A percentile compares a stretch with the other conserved stretches of the same genome.
phyloP scores from a whole-genome alignment of 2,113 vertebrate species.

The Synodontis membranacea region DNA sequence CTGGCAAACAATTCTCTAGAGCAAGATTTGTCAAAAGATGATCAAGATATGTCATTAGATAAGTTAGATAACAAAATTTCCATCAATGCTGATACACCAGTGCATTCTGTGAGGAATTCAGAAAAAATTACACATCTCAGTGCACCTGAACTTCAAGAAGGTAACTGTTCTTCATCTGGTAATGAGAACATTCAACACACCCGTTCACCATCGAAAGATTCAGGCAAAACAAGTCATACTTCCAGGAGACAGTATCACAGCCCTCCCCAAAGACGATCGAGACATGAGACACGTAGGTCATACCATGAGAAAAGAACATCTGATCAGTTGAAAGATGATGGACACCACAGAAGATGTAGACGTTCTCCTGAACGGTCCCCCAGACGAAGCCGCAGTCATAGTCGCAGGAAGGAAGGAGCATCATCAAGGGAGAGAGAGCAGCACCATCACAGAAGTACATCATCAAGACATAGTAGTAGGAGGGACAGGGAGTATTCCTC shows the following conservation, averaged over 20 bases:
- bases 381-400: conserved; percentile 4
- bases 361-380: conserved; percentile 4
- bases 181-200: neutral
- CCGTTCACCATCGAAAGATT: conserved; percentile 19
- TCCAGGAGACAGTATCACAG: conserved; percentile 2
- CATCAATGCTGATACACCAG: neutral
- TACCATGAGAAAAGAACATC: conserved; percentile 25
- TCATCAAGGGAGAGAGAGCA: conserved; percentile 33
- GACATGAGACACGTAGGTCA: conserved; percentile 32
- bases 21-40: neutral
- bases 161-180: conserved; percentile 13
- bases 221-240: conserved; percentile 4
- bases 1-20: neutral
- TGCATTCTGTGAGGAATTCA: neutral
- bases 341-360: conserved; percentile 6
- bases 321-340: conserved; percentile 5
- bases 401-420: neutral
- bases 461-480: conserved; percentile 7
- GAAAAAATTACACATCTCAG: neutral
- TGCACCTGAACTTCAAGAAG: conserved; percentile 4
- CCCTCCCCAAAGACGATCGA: conserved; percentile 9
- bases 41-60: neutral
- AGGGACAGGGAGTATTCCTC: conserved; percentile 20
- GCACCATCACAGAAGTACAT: conserved; percentile 12
- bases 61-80: neutral